phyloP scores from a whole-genome alignment of 2,888 invertebrate species.

The Eudemis profundana region DNA sequence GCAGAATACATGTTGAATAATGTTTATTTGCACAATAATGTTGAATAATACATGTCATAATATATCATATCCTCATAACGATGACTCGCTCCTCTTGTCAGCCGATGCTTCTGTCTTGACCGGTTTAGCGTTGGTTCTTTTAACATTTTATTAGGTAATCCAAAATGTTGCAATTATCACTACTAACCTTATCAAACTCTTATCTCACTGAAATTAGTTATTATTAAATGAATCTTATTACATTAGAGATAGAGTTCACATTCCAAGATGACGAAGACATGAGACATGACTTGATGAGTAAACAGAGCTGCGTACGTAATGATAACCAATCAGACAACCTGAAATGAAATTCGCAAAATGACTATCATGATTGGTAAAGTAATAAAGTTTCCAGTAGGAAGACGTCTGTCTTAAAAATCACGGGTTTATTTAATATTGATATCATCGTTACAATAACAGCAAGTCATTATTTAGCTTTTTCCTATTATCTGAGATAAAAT shows the following conservation, averaged over 20 bases:
- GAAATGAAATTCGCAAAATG: constrained; percentile 39
- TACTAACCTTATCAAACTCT: constrained; percentile 2
- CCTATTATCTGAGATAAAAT: no score
- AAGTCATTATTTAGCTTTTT: no score
- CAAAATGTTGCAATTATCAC: constrained; percentile 32
- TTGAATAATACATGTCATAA: not conserved
- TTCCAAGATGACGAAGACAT: not conserved
- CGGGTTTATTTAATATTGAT: not conserved
- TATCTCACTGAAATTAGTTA: not conserved
- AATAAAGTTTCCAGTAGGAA: constrained; percentile 33
- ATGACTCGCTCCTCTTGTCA: constrained; percentile 16
- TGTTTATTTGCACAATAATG: not conserved
- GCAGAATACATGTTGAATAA: no score
- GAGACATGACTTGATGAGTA: not conserved
- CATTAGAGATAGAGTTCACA: not conserved
- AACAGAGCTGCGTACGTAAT: constrained; percentile 20
- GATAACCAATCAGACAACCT: constrained; percentile 26
- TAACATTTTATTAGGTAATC: constrained; percentile 35
- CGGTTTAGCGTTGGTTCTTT: constrained; percentile 21
- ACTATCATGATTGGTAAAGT: constrained; percentile 33
- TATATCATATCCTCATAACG: not conserved
- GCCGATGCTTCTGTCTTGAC: not conserved
- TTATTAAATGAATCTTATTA: not conserved
- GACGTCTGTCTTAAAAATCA: not conserved
- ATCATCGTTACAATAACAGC: not conserved